Evolutionary conservation across 2,797 vertebrate genomes (phyloP).

Genomic region (Falco columbarius): DNA sequence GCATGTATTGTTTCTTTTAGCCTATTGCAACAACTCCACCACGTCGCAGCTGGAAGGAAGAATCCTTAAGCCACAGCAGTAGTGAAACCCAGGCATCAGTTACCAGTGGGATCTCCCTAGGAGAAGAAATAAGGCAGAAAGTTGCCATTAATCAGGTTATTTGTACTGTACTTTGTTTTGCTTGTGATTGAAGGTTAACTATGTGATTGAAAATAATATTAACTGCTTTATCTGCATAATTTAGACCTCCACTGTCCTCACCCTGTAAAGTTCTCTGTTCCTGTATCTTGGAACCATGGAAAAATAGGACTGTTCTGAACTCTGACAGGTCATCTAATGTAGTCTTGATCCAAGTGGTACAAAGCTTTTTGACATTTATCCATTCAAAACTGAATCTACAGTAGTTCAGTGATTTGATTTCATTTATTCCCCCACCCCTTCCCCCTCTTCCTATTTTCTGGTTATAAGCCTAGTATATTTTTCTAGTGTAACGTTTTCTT

Average conservation of each 20-base stretch:
- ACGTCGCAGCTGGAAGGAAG: not conserved
- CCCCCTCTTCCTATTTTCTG: not conserved
- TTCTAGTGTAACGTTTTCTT: not conserved
- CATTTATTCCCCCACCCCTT: not conserved
- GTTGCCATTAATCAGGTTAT: slow-evolving; percentile 43
- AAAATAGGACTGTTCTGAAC: not conserved
- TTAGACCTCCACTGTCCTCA: rapidly evolving
- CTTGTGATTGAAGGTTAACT: not conserved
- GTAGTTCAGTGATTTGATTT: not conserved
- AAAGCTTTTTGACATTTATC: not conserved
- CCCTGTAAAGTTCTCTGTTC: not conserved
- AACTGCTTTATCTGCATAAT: not conserved
- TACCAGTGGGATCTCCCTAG: slow-evolving; percentile 55
- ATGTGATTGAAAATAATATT: not conserved
- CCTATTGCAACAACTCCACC: slow-evolving; percentile 47
- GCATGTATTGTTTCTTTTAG: not conserved
- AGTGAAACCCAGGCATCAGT: slow-evolving; percentile 18
- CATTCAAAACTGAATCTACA: not conserved
- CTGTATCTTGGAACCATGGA: not conserved
- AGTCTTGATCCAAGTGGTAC: not conserved
- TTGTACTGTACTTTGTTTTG: not conserved
- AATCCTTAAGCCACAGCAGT: slow-evolving; percentile 48
- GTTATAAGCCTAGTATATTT: not conserved
- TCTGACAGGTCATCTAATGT: not conserved
- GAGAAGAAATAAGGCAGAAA: slow-evolving; percentile 47